These are phyloP conservation scores for Steinernema carpocapsae DNA, from an alignment of 2,888 invertebrate genomes.

Conservation along the genomic window DNA sequence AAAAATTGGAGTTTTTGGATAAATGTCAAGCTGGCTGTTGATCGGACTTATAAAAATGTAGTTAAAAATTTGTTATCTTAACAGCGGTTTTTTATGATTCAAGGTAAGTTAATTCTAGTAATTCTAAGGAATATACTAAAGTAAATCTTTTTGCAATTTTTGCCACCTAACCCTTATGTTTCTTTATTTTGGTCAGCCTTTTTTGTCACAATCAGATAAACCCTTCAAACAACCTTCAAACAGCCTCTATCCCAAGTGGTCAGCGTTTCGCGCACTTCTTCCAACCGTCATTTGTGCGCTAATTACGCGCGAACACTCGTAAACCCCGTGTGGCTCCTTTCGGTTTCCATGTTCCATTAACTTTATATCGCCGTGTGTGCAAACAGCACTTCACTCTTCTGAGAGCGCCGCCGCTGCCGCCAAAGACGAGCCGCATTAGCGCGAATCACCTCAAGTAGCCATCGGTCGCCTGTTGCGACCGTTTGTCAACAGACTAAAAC, in stretches of 20 bases:
- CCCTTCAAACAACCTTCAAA: neutral
- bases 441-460: slow-evolving; percentile 8
- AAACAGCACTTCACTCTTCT: slow-evolving; percentile 24
- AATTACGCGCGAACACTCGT: slow-evolving; percentile 18
- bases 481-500: slow-evolving; percentile 29
- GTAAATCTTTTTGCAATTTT: too few species aligned
- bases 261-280: slow-evolving; percentile 26
- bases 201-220: neutral
- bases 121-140: too few species aligned
- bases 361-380: slow-evolving; percentile 29
- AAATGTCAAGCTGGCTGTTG: too few species aligned
- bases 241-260: neutral
- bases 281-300: slow-evolving; percentile 32
- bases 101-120: too few species aligned
- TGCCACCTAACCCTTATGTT: neutral
- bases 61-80: too few species aligned
- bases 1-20: too few species aligned
- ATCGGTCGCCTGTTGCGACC: neutral
- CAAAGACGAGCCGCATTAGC: slow-evolving; percentile 20
- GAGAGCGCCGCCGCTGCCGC: slow-evolving; percentile 1
- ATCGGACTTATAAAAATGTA: too few species aligned
- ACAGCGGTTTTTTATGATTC: too few species aligned
- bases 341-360: slow-evolving; percentile 35
- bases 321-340: slow-evolving; percentile 15
- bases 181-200: too few species aligned